Evolutionary conservation across 1,140 invertebrate genomes (phyloP).

Genomic region (Aethina tumida): DNA sequence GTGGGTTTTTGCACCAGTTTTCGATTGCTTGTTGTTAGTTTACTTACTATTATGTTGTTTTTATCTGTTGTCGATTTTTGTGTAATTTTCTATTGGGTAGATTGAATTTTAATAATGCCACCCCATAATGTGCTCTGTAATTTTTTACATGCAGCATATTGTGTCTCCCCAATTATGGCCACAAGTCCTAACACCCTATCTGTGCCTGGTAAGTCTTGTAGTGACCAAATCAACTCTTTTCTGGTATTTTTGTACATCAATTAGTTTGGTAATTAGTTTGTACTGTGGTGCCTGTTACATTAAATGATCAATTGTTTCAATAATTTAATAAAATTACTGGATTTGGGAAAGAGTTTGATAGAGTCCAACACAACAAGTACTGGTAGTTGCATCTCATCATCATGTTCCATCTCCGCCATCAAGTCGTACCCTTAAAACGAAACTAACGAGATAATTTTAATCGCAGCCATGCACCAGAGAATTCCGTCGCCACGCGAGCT

Average conservation of each 20-base stretch:
- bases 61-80: constrained; percentile 2
- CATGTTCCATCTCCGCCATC: background rate
- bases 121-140: background rate
- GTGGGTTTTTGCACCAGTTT: background rate
- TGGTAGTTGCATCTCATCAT: constrained; percentile 1
- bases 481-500: constrained; percentile 75
- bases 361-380: too few species aligned
- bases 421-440: too few species aligned
- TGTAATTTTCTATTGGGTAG: background rate
- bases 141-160: constrained; percentile 50
- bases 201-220: constrained; percentile 38
- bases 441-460: too few species aligned
- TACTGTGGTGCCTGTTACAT: too few species aligned
- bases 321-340: too few species aligned
- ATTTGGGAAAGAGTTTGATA: too few species aligned
- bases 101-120: background rate
- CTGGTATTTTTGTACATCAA: too few species aligned
- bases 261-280: too few species aligned
- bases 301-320: too few species aligned
- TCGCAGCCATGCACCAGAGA: constrained; percentile 54
- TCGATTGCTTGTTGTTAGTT: constrained; percentile 6
- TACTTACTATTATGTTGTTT: constrained; percentile 1
- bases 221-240: too few species aligned
- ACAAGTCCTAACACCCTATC: constrained; percentile 52
- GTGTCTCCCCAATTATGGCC: constrained; percentile 54